phyloP scores from a whole-genome alignment of 2,888 invertebrate species.

The Dusona sp. region DNA sequence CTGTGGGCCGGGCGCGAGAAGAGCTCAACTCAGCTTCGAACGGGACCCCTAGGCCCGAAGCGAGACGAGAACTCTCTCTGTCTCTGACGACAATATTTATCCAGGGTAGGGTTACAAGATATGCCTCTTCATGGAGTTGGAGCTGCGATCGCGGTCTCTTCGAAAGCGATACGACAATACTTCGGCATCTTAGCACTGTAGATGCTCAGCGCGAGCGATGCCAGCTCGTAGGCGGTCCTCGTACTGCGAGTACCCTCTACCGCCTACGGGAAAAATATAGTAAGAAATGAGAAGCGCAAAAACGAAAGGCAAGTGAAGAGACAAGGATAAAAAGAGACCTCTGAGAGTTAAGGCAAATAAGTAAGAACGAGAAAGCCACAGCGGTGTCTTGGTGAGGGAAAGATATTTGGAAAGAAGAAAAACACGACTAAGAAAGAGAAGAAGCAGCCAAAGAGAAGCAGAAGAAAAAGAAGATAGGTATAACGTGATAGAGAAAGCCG shows the following conservation, averaged over 20 bases:
- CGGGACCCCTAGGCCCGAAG: constrained; percentile 82
- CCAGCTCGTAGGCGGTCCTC: constrained; percentile 68
- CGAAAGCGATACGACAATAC: constrained; percentile 73
- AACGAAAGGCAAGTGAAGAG: constrained; percentile 37
- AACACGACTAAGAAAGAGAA: constrained; percentile 42
- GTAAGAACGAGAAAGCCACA: constrained; percentile 55
- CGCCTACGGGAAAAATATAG: constrained; percentile 65
- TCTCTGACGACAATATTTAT: constrained; percentile 68
- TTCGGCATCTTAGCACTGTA: constrained; percentile 75
- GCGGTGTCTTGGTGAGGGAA: constrained; percentile 49
- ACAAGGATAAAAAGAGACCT: constrained; percentile 12
- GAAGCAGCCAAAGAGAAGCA: constrained; percentile 43
- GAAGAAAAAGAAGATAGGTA: constrained; percentile 41
- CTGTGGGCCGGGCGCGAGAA: constrained; percentile 69
- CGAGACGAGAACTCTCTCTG: constrained; percentile 79
- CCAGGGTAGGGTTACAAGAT: constrained; percentile 44
- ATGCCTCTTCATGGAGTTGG: constrained; percentile 41
- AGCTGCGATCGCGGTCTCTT: constrained; percentile 53
- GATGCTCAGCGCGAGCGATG: constrained; percentile 62
- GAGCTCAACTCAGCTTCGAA: constrained; percentile 77
- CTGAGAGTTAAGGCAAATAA: constrained; percentile 38
- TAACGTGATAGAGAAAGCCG: constrained; percentile 48
- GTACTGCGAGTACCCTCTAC: constrained; percentile 54
- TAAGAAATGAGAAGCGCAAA: constrained; percentile 34
- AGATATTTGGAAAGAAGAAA: constrained; percentile 54